Base-by-base conservation (phyloP, 1,140 invertebrate genomes). In the Anastrepha ludens region DNA sequence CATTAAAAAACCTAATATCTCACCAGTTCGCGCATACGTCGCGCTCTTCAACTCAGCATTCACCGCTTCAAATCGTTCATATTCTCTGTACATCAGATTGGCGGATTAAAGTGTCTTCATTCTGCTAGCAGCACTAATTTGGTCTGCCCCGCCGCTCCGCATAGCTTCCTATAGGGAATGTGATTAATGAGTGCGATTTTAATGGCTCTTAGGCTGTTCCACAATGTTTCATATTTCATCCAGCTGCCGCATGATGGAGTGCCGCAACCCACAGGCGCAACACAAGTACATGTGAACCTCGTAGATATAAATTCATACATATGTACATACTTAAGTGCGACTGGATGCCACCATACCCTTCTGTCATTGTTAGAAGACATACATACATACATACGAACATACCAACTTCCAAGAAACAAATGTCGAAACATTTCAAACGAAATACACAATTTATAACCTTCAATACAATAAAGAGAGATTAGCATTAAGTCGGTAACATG, bases 181-280 rank as follows among this genome's bases (percentile, higher is more conserved):
- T 81, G 44, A 81, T 81, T 81, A 81, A 81, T 81, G 47, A 81
- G 74, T 55, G 74, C 47, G 47, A 55, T 81, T 58, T 81, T 81
- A 81, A 55, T 81, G 74, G 47, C 47, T 78, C 47, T 78, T 81
- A 47, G 55, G 47, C 47, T n/a, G n/a, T 55, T 44, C 44, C 20
- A 29, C 7, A 81, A 81, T 81, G 74, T 81, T 81, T 81, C 74
- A 81, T 81, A 81, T 81, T 81, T 81, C 74, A 81, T 81, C n/a
- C 74, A 81, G 74, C 74, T 81, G 74, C 47, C 47, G 74, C 74
- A 55, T 55, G 47, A 44, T 55, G n/a, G 8, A 81, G 74, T 81
- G 67, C 29, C 44, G 11, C n/a, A 81, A 55, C 74, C 74, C 44
- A 81, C 44, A 17, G 74, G 15, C 74, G 20, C 70, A 20, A 15